Base-by-base conservation (phyloP, 2,113 vertebrate species). In the Sander vitreus region DNA sequence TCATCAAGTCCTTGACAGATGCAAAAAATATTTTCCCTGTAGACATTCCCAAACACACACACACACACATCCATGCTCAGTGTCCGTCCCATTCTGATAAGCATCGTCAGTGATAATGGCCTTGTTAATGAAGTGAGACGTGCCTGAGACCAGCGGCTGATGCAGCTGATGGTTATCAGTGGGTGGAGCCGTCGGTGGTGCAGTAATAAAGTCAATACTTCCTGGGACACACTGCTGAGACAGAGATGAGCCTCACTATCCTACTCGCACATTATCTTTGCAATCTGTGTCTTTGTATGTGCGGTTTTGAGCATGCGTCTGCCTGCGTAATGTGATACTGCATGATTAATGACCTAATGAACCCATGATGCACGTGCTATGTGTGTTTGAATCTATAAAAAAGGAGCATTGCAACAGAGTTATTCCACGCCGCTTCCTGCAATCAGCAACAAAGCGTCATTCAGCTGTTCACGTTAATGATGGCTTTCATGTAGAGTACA, bases 91-190 rank as follows among this genome's bases (percentile, higher is more conserved):
- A 51, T 86, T 73, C 78, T 48, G 86, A 91, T 93, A 90, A 85
- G 89, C 89, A 83, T 85, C 55, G 25, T 76, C 88, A 63, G 73
- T 83, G 89, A 90, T 93, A 94, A 94, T 90, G 87, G 82, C 58
- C 78, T 82, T 81, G 89, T 90, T 94, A 91, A 91, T 91, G 84
- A 92, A 91, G 90, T 92, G 89, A 92, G 88, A 93, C 78, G 64
- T 79, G 91, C 80, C 86, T 83, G 71, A 80, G 90, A 85, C 82
- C 85, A 78, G 80, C 60, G 48, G 85, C 76, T 88, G 85, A 91
- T 83, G 82, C 91, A 81, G 88, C 88, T 85, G 91, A 92, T 91
- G 91, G 62, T 78, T 90, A 83, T 90, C 87, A 87, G 90, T 76
- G 89, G 89, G 89, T 60, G 90, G 89, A 85, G 87, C 86, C 62